Evolutionary conservation across 2,113 vertebrate species (phyloP).

Genomic region (Phycodurus eques): DNA sequence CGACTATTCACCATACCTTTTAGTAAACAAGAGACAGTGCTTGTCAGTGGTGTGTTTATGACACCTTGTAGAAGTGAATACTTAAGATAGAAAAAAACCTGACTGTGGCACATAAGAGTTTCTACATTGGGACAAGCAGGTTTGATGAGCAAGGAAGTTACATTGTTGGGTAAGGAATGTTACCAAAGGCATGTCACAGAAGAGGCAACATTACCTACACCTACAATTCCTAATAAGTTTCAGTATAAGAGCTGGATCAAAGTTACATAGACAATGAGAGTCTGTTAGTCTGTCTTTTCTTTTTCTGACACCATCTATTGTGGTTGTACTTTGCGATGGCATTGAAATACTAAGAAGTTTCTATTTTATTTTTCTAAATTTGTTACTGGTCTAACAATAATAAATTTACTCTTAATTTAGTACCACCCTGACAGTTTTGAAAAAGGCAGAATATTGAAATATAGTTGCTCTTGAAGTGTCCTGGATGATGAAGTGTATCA

Average conservation of each 20-base stretch:
- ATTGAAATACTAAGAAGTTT: no score
- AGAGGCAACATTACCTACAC: not conserved
- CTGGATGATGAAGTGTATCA: no score
- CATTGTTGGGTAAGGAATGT: not conserved
- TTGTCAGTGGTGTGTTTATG: not conserved
- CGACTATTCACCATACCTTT: conserved; percentile 78
- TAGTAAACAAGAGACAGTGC: not conserved
- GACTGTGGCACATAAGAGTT: not conserved
- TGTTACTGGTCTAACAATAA: not conserved
- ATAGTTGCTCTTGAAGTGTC: not conserved
- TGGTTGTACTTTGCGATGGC: not conserved
- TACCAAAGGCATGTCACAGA: not conserved
- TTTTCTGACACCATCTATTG: not conserved
- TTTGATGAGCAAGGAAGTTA: not conserved
- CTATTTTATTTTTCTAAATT: no score
- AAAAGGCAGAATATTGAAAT: not conserved
- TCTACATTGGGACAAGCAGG: not conserved
- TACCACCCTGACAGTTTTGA: not conserved
- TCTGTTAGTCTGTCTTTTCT: not conserved
- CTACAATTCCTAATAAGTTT: not conserved
- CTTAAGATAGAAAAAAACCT: not conserved
- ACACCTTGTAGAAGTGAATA: not conserved
- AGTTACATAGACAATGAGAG: not conserved
- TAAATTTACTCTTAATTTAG: not conserved
- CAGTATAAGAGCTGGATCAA: not conserved